These are phyloP conservation scores for Metopia argyrocephala DNA, from an alignment of 2,888 invertebrate species.

Conservation along the genomic window DNA sequence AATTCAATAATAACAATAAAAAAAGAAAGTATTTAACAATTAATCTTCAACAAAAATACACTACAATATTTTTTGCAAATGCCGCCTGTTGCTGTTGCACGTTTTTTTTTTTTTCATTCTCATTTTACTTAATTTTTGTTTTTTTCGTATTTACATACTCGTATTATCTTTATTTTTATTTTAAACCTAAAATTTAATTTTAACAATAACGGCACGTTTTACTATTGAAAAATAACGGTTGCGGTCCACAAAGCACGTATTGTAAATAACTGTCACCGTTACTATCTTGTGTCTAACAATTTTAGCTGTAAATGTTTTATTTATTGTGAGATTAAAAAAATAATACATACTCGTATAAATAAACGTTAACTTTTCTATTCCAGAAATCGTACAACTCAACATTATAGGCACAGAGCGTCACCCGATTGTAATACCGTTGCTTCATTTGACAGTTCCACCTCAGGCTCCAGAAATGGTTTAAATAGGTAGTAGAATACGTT, in stretches of 20 bases:
- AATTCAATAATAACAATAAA: slow-evolving; percentile 13
- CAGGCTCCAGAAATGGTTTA: slow-evolving; percentile 89
- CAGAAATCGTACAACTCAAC: slow-evolving; percentile 90
- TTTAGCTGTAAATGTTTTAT: not conserved
- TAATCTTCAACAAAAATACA: slow-evolving; percentile 47
- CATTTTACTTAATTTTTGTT: no score
- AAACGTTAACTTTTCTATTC: slow-evolving; percentile 28
- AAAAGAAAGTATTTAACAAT: no score
- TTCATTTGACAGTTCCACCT: slow-evolving; percentile 92
- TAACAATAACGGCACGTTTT: slow-evolving; percentile 30
- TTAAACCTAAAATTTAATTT: not conserved
- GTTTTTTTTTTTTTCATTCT: slow-evolving; percentile 32
- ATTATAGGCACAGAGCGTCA: slow-evolving; percentile 92
- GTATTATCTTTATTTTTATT: slow-evolving; percentile 6
- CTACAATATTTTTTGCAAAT: slow-evolving; percentile 58
- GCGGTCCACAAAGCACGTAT: slow-evolving; percentile 45
- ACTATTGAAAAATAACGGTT: slow-evolving; percentile 22
- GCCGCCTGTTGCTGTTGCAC: slow-evolving; percentile 66
- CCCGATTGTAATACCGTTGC: slow-evolving; percentile 95
- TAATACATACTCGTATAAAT: no score
- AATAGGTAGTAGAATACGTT: slow-evolving; percentile 81
- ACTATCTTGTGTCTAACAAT: slow-evolving; percentile 55
- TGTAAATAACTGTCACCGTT: slow-evolving; percentile 54
- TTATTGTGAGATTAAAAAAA: not conserved
- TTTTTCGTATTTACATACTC: slow-evolving; percentile 17